Conservation (phyloP, 2,888 invertebrate species). For the Platycheirus albimanus region DNA sequence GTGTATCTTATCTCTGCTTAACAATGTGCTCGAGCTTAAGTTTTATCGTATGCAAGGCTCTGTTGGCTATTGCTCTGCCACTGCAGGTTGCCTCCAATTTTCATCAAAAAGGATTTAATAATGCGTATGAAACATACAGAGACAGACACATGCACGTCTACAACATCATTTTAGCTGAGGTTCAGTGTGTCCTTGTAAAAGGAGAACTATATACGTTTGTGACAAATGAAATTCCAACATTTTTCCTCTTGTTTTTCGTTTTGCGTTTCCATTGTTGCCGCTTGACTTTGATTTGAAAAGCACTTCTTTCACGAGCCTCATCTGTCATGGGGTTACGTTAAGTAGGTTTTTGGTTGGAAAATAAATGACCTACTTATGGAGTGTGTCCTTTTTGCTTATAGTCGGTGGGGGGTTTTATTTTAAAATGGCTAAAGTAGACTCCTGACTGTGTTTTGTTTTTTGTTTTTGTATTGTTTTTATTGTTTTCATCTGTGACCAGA, state of each 20-base stretch:
- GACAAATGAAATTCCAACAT: constrained; percentile 44
- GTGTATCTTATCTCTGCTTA: constrained; percentile 50
- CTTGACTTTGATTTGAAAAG: constrained; percentile 49
- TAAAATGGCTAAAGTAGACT: neutral
- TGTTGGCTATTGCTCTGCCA: constrained; percentile 24
- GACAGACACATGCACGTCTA: neutral
- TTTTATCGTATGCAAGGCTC: constrained; percentile 36
- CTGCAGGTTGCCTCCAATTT: constrained; percentile 63
- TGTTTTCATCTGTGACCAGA: neutral
- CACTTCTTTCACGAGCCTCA: constrained; percentile 28
- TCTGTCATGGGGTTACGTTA: constrained; percentile 52
- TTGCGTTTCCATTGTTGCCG: constrained; percentile 26
- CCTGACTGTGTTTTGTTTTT: neutral
- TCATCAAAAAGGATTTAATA: constrained; percentile 67
- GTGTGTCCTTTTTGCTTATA: constrained; percentile 31
- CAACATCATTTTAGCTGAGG: neutral
- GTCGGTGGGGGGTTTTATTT: constrained; percentile 7
- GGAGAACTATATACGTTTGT: constrained; percentile 29
- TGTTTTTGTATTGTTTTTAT: neutral
- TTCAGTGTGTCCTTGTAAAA: constrained; percentile 45
- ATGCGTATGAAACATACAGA: constrained; percentile 37
- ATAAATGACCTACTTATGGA: constrained; percentile 65
- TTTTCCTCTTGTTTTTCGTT: neutral
- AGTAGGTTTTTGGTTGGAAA: constrained; percentile 57
- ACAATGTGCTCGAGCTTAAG: constrained; percentile 52